phyloP scores from a whole-genome alignment of 2,797 vertebrate genomes.

The Crocodylus rhombifer region DNA sequence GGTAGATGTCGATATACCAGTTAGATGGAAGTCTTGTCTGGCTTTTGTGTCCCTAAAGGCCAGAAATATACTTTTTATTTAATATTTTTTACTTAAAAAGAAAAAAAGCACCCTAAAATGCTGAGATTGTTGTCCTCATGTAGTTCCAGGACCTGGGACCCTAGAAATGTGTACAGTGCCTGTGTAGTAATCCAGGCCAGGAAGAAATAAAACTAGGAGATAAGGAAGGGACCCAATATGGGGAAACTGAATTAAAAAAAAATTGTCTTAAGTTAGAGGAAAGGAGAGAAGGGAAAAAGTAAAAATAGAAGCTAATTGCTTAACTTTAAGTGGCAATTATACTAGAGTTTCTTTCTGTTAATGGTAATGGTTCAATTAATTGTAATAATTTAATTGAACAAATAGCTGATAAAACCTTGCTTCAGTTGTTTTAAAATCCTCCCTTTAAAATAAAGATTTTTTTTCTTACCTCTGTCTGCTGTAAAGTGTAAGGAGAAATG shows the following conservation, averaged over 20 bases:
- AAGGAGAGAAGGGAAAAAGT: not conserved
- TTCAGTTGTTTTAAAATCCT: slow-evolving; percentile 63
- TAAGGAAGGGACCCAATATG: not conserved
- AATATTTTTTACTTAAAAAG: too few relatives aligned
- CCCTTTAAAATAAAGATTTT: slow-evolving; percentile 15
- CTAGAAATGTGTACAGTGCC: not conserved
- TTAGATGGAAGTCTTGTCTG: not conserved
- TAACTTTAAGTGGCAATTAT: slow-evolving; percentile 55
- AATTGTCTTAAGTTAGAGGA: slow-evolving; percentile 16
- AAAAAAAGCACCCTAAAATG: too few relatives aligned
- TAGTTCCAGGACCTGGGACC: not conserved
- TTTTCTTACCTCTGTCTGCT: slow-evolving; percentile 24
- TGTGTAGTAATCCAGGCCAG: not conserved
- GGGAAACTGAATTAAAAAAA: slow-evolving; percentile 53
- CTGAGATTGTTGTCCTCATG: not conserved
- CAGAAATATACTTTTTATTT: too few relatives aligned
- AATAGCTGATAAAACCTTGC: slow-evolving; percentile 60
- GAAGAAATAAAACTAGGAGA: not conserved
- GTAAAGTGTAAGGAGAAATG: not conserved
- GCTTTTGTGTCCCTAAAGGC: not conserved
- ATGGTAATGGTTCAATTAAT: slow-evolving; percentile 54
- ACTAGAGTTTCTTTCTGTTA: slow-evolving; percentile 59
- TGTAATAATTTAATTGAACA: slow-evolving; percentile 70
- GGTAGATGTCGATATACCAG: not conserved
- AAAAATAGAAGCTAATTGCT: slow-evolving; percentile 65